Evolutionary conservation across 1,140 invertebrate genomes (phyloP).

Genomic region (Dendrolimus kikuchii): DNA sequence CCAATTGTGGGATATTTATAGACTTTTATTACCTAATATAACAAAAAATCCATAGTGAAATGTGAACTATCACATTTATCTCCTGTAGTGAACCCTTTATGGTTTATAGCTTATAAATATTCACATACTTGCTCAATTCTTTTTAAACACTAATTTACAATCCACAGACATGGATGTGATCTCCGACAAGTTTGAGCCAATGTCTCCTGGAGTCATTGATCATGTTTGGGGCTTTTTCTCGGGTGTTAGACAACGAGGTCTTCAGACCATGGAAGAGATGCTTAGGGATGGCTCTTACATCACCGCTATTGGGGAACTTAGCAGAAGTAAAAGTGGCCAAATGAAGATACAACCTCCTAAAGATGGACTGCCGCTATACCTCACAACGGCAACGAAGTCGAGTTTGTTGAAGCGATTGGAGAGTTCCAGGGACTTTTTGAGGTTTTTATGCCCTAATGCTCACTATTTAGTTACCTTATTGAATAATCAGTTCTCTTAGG

Average conservation of each 20-base stretch:
- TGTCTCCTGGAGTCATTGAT: slow-evolving; percentile 79
- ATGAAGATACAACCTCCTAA: slow-evolving; percentile 79
- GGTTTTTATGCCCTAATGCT: slow-evolving; percentile 20
- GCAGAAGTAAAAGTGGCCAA: slow-evolving; percentile 67
- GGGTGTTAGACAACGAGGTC: slow-evolving; percentile 80
- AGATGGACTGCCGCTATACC: slow-evolving; percentile 79
- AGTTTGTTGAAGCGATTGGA: slow-evolving; percentile 80
- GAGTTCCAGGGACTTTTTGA: slow-evolving; percentile 76
- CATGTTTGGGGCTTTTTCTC: slow-evolving; percentile 87
- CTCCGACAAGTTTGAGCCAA: slow-evolving; percentile 83
- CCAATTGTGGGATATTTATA: too few species aligned
- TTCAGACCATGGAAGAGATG: slow-evolving; percentile 87
- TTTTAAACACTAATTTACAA: slow-evolving; percentile 2
- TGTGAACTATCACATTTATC: too few species aligned
- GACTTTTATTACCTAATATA: too few species aligned
- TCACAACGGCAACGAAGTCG: slow-evolving; percentile 80
- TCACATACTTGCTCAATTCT: too few species aligned
- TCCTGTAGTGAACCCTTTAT: too few species aligned
- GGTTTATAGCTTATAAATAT: too few species aligned
- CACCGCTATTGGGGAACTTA: slow-evolving; percentile 83
- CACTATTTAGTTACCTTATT: background rate
- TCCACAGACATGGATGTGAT: slow-evolving; percentile 81
- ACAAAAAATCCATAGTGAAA: too few species aligned
- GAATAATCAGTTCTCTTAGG: slow-evolving; percentile 7
- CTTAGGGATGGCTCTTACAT: slow-evolving; percentile 81